phyloP scores from a whole-genome alignment of 2,113 vertebrate genomes.

The Sterrhoptilus dennistouni region DNA sequence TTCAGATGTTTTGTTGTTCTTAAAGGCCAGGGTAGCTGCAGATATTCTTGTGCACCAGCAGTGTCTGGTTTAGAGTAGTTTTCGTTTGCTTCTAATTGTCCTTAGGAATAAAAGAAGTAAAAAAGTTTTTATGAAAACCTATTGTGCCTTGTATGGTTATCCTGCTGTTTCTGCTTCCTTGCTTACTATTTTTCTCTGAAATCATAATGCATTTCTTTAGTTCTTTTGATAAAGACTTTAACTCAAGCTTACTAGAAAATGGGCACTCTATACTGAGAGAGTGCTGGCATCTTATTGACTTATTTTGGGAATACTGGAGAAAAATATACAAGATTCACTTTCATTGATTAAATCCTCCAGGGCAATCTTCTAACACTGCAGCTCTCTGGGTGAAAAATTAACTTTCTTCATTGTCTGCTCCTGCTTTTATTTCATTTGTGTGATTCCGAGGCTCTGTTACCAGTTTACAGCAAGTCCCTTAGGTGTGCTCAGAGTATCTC shows the following conservation, averaged over 20 bases:
- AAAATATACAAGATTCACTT: conserved; percentile 27
- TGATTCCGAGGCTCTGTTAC: not conserved
- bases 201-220: not conserved
- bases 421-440: conserved; percentile 32
- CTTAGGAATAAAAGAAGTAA: not conserved
- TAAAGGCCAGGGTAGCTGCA: not conserved
- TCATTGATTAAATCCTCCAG: conserved; percentile 51
- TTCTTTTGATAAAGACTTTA: not conserved
- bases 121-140: not conserved
- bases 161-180: conserved; percentile 10
- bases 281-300: not conserved
- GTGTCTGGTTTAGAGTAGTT: not conserved
- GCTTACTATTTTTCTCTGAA: not conserved
- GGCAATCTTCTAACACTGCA: conserved; percentile 13
- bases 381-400: conserved; percentile 38
- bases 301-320: conserved; percentile 10
- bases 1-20: not conserved
- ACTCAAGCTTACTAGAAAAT: not conserved
- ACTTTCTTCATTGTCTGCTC: conserved; percentile 15
- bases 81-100: not conserved
- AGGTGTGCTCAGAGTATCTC: not conserved
- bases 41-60: not conserved
- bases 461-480: not conserved
- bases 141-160: not conserved
- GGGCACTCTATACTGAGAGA: not conserved